A percentile compares a stretch with the other conserved stretches of the same genome.
Evolutionary conservation across 2,113 vertebrate genomes (phyloP).

Genomic region (Macroglossus sobrinus): DNA sequence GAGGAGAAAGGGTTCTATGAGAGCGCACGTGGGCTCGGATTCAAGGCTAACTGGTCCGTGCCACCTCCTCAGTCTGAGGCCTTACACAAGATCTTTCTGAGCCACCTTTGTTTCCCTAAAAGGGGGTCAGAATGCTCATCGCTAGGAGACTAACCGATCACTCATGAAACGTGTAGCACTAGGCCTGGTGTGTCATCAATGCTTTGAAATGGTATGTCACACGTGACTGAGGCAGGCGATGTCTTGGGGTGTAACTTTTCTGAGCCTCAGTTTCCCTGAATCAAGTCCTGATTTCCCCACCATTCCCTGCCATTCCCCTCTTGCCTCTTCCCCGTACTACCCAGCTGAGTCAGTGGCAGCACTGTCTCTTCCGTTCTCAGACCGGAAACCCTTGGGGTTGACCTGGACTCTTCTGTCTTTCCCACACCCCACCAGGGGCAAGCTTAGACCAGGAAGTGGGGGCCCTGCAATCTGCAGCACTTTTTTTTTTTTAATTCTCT

Average conservation of each 20-base stretch:
- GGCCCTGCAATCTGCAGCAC: not conserved
- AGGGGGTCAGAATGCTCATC: not conserved
- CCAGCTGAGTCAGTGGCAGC: not conserved
- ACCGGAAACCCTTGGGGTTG: not conserved
- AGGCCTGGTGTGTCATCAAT: accelerated
- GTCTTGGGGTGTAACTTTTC: not conserved
- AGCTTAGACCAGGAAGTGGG: not conserved
- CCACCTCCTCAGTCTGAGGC: not conserved
- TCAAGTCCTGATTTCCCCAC: not conserved
- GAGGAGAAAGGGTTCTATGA: not conserved
- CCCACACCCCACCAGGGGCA: not conserved
- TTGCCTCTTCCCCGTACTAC: not conserved
- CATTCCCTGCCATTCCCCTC: not conserved
- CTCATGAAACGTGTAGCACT: not conserved
- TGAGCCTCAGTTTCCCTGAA: not conserved
- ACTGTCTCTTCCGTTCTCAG: not conserved
- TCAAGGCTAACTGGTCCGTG: not conserved
- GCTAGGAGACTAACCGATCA: not conserved
- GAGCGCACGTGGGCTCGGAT: accelerated
- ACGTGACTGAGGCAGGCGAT: no score
- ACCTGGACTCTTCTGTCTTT: not conserved
- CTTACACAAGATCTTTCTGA: not conserved
- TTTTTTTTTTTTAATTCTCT: not conserved
- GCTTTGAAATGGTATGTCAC: not conserved
- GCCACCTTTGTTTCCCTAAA: not conserved